Evolutionary conservation across 2,888 invertebrate genomes (phyloP).

Genomic region (Acronicta psi): DNA sequence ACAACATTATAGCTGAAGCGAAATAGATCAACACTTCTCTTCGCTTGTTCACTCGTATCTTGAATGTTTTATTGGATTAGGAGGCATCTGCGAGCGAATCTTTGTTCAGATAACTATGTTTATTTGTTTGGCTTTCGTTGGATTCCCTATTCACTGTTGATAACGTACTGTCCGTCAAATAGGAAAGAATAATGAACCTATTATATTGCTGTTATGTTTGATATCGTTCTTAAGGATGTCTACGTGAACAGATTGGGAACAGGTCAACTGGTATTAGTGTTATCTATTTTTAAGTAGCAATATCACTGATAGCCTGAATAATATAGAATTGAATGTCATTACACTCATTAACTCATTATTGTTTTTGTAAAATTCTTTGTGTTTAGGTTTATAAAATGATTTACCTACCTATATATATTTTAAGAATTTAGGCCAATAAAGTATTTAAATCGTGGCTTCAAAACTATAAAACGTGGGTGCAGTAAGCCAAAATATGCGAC

Average conservation of each 20-base stretch:
- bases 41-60: slow-evolving; percentile 30
- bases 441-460: slow-evolving; percentile 8
- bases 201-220: neutral
- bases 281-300: slow-evolving; percentile 20
- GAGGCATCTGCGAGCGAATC: slow-evolving; percentile 17
- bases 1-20: slow-evolving; percentile 45
- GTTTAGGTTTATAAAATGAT: too few species aligned
- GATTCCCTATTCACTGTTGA: neutral
- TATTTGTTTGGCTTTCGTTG: slow-evolving; percentile 19
- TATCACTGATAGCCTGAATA: slow-evolving; percentile 17
- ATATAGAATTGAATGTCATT: slow-evolving; percentile 2
- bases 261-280: slow-evolving; percentile 15
- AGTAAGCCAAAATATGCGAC: slow-evolving; percentile 43
- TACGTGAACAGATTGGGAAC: slow-evolving; percentile 20
- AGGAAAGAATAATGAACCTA: neutral
- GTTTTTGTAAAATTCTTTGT: neutral
- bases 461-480: slow-evolving; percentile 49
- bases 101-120: slow-evolving; percentile 14
- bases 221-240: slow-evolving; percentile 7
- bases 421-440: slow-evolving; percentile 16
- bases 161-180: neutral
- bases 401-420: too few species aligned
- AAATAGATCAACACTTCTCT: slow-evolving; percentile 43
- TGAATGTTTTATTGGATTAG: slow-evolving; percentile 32
- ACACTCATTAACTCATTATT: slow-evolving; percentile 5